Percentiles rank a stretch among this genome's conserved stretches.
These are phyloP conservation scores for Drosophila pallidifrons DNA, from an alignment of 1,140 invertebrate genomes.

Conservation along the genomic window DNA sequence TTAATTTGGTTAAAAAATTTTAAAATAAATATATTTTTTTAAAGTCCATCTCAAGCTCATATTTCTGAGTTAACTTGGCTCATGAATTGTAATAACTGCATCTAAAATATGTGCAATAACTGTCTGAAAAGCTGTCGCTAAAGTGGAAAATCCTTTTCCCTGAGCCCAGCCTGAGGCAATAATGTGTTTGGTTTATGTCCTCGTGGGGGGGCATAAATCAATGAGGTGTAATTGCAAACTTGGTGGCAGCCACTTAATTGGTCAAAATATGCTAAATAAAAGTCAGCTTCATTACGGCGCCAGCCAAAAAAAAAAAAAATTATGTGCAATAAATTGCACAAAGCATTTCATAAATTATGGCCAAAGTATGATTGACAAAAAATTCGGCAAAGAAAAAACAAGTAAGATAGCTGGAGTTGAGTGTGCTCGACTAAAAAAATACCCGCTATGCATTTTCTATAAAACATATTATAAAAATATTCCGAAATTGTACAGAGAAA, in stretches of 20 bases:
- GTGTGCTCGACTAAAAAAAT: too few species aligned
- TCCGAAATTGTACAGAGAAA: too few species aligned
- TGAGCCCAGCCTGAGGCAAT: not conserved
- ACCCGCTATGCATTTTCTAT: too few species aligned
- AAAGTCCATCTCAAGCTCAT: not conserved
- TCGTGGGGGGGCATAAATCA: slow-evolving; percentile 2
- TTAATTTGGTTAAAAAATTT: too few species aligned
- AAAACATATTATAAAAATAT: too few species aligned
- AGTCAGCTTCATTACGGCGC: slow-evolving; percentile 40
- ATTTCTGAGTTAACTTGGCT: not conserved
- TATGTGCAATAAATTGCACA: slow-evolving; percentile 44
- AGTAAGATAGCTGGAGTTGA: too few species aligned
- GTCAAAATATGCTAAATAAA: slow-evolving; percentile 42
- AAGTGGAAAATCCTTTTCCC: not conserved
- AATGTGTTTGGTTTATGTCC: not conserved
- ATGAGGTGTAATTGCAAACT: not conserved
- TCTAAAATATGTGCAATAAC: not conserved
- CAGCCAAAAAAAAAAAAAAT: not conserved
- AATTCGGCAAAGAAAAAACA: slow-evolving; percentile 5
- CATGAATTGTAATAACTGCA: not conserved
- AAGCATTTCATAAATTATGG: slow-evolving; percentile 31
- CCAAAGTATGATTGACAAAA: slow-evolving; percentile 10
- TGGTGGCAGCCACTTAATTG: slow-evolving; percentile 19
- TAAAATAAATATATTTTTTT: not conserved
- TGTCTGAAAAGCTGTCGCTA: not conserved